These are phyloP conservation scores for Opisthocomus hoazin DNA, from an alignment of 2,113 vertebrate species.

Conservation along the genomic window DNA sequence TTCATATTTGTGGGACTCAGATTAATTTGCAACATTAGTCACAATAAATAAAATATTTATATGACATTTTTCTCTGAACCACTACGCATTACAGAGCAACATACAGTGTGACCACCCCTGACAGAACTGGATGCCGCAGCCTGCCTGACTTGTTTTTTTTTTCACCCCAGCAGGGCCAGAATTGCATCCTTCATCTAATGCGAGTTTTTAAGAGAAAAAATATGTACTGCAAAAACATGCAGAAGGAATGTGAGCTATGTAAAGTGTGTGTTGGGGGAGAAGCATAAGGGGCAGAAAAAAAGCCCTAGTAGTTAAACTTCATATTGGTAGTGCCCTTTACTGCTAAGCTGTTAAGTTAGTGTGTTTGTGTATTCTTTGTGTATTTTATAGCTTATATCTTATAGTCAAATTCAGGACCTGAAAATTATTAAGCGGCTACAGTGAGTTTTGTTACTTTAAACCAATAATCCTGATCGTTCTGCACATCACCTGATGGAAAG, in stretches of 20 bases:
- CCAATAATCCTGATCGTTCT: fast-evolving
- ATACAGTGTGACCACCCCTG: neutral
- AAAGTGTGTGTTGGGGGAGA: no score
- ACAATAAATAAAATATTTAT: neutral
- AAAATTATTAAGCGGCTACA: neutral
- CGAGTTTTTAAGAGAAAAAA: neutral
- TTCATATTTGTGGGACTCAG: neutral
- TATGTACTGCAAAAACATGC: neutral
- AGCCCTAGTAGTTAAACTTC: neutral
- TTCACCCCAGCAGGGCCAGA: neutral
- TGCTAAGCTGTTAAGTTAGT: no score
- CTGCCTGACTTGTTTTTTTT: neutral
- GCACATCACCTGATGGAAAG: fast-evolving
- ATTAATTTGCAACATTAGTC: neutral
- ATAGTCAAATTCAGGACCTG: neutral
- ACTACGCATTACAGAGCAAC: neutral
- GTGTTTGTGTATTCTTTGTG: neutral
- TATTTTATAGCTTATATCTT: neutral
- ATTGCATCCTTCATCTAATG: neutral
- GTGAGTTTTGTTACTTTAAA: neutral
- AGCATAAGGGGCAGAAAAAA: neutral
- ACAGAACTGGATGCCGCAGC: fast-evolving
- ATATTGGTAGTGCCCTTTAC: neutral
- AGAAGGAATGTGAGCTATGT: neutral
- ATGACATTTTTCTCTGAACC: neutral